Percentiles rank a stretch among this genome's conserved stretches.
These are phyloP conservation scores for Euclidia mi DNA, from an alignment of 2,888 invertebrate species.

Conservation along the genomic window DNA sequence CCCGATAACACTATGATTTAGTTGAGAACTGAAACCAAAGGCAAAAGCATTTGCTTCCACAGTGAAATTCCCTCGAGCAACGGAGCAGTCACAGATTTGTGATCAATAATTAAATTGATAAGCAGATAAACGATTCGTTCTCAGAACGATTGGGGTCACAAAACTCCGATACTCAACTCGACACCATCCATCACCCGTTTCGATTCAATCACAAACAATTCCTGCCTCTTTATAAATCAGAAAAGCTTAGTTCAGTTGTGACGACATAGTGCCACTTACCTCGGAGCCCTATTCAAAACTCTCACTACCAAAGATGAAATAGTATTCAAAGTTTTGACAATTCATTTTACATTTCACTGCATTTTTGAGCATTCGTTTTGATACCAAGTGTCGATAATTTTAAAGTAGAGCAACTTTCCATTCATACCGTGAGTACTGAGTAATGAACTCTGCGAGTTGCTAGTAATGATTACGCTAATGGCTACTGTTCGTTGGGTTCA, in stretches of 20 bases:
- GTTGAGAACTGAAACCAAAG: too few relatives aligned
- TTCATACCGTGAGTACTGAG: too few relatives aligned
- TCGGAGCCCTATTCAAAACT: slow-evolving; percentile 24
- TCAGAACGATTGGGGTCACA: slow-evolving; percentile 31
- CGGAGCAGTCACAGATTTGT: not conserved
- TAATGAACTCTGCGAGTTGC: slow-evolving; percentile 34
- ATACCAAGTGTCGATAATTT: slow-evolving; percentile 15
- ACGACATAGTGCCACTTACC: slow-evolving; percentile 25
- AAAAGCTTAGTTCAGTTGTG: slow-evolving; percentile 37
- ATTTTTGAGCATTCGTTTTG: slow-evolving; percentile 12
- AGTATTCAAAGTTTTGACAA: slow-evolving; percentile 22
- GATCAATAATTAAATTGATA: slow-evolving; percentile 21
- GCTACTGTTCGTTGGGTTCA: slow-evolving; percentile 79
- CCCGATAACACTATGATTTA: too few relatives aligned
- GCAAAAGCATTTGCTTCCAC: too few relatives aligned
- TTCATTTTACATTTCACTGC: slow-evolving; percentile 22
- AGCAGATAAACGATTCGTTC: slow-evolving; percentile 24
- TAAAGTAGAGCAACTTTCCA: slow-evolving; percentile 6
- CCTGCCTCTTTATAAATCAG: slow-evolving; percentile 49
- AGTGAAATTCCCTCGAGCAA: too few relatives aligned
- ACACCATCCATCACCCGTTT: slow-evolving; percentile 51
- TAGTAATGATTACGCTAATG: slow-evolving; percentile 52
- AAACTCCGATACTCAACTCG: slow-evolving; percentile 31
- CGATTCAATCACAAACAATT: slow-evolving; percentile 60
- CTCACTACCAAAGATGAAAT: slow-evolving; percentile 28